Conservation (phyloP, 1,140 invertebrate genomes). For the Scaptodrosophila lebanonensis region DNA sequence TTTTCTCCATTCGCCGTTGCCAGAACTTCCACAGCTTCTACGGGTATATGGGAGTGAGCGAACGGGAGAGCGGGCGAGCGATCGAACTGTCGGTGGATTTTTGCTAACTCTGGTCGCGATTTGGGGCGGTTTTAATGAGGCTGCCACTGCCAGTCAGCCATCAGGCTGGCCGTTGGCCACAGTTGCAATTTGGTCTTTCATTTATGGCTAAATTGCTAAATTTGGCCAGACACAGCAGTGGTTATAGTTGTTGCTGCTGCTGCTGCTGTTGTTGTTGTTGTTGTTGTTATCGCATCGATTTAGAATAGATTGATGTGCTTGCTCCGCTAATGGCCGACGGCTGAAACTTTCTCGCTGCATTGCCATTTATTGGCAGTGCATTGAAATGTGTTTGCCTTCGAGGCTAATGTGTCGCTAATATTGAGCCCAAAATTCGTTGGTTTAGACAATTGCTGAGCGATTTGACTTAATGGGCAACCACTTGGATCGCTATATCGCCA, state of each 20-base stretch:
- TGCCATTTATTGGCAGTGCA: no score
- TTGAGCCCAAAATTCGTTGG: neutral
- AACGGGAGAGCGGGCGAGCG: neutral
- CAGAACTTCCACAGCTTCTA: no score
- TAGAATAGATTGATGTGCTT: conserved; percentile 35
- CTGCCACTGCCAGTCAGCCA: conserved; percentile 41
- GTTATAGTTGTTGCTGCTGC: conserved; percentile 3
- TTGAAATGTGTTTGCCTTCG: neutral
- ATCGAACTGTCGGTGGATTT: neutral
- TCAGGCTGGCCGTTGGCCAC: conserved; percentile 12
- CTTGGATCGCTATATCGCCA: no score
- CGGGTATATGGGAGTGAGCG: no score
- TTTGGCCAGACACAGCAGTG: conserved; percentile 27
- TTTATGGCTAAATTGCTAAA: conserved; percentile 71
- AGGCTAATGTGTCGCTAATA: conserved; percentile 31
- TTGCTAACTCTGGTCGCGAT: conserved; percentile 28
- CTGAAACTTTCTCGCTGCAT: conserved; percentile 32
- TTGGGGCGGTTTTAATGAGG: conserved; percentile 66
- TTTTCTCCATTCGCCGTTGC: no score
- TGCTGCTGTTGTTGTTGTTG: neutral
- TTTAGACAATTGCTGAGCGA: neutral
- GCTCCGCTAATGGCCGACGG: conserved; percentile 2
- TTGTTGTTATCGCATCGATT: conserved; percentile 43
- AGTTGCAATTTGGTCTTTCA: conserved; percentile 46
- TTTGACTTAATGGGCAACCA: conserved; percentile 28